Percentiles rank a stretch among this genome's conserved stretches.
These are phyloP conservation scores for Heliconius ismenius DNA, from an alignment of 2,888 invertebrate species.

Conservation along the genomic window DNA sequence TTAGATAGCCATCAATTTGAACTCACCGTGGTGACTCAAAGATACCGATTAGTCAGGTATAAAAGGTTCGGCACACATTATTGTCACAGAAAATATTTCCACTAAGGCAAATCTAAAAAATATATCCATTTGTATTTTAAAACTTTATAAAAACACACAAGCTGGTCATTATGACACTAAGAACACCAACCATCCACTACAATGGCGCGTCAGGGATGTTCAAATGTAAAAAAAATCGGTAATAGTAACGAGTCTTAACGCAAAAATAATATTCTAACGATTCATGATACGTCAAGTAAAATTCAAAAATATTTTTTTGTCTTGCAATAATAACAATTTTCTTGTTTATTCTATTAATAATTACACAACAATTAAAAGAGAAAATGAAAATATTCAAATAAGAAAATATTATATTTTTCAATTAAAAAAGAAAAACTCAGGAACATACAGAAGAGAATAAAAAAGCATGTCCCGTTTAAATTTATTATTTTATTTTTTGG, in stretches of 20 bases:
- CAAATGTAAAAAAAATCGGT: slow-evolving; percentile 51
- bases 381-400: neutral
- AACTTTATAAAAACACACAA: slow-evolving; percentile 69
- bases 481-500: too few species aligned
- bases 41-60: slow-evolving; percentile 72
- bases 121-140: slow-evolving; percentile 70
- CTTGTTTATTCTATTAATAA: too few species aligned
- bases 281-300: neutral
- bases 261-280: neutral
- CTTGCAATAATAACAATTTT: neutral
- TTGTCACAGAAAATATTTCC: slow-evolving; percentile 72
- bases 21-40: slow-evolving; percentile 79
- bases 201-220: slow-evolving; percentile 72
- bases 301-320: neutral
- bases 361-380: neutral
- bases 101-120: slow-evolving; percentile 70
- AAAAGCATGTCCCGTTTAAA: too few species aligned
- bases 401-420: too few species aligned
- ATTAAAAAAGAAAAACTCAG: too few species aligned
- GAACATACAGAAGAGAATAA: too few species aligned
- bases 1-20: slow-evolving; percentile 73
- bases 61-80: slow-evolving; percentile 79
- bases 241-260: slow-evolving; percentile 36
- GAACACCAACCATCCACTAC: slow-evolving; percentile 61
- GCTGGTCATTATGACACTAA: slow-evolving; percentile 62